Base-by-base conservation (phyloP, 2,797 vertebrate species). In the Poeciliopsis infans region DNA sequence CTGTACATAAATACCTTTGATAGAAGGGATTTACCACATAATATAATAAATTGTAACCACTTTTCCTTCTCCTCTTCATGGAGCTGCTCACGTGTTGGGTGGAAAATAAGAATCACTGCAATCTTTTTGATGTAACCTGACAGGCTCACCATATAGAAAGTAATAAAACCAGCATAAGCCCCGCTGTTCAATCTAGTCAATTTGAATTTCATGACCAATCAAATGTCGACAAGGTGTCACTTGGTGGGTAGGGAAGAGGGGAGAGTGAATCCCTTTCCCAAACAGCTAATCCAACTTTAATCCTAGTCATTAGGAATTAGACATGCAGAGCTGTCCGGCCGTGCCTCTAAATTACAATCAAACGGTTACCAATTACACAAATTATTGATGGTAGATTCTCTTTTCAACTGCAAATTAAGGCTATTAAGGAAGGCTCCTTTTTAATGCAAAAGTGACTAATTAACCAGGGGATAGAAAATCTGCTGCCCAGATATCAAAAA, bases 381-480 rank as follows among this genome's bases (percentile, higher is more conserved):
- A 99, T 99, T 99, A 99, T 99, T 99, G 98, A 99, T 98, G 98
- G 97, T 98, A 98, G 98, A 99, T 99, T 99, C 97, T 99, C 98
- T 99, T 99, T 99, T 99, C 98, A 99, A 98, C 98, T 99, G 98
- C 97, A 99, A 99, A 99, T 99, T 98, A 99, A 99, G 98, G 97
- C 98, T 99, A 99, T 99, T 99, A 99, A 98, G 98, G 97, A 99
- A 98, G 97, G 97, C 97, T 99, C 97, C 97, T 99, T 99, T 99
- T 99, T 99, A 99, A 99, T 99, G 98, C 98, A 99, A 99, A 99
- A 99, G 98, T 99, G 98, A 98, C 98, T 99, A 99, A 99, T 99
- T 99, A 99, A 99, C 96, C 96, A 97, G 97, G 96, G 98, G 97
- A 98, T 97, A 97, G 98, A 97, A 99, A 99, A 99, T 99, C 98